Evolutionary conservation across 2,113 vertebrate genomes (phyloP).

Genomic region (Puffinus mauretanicus): DNA sequence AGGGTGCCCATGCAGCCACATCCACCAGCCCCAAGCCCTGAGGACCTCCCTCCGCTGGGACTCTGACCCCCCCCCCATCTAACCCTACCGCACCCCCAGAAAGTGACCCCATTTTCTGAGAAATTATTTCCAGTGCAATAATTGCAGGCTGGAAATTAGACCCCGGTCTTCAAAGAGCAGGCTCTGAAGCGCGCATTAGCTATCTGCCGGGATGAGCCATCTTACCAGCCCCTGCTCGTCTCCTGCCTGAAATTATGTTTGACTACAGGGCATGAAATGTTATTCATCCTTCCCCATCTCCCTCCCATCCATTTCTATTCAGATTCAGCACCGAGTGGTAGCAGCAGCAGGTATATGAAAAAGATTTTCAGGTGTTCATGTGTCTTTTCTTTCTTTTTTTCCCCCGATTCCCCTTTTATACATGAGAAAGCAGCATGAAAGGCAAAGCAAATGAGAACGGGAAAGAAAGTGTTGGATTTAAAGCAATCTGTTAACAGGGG

Average conservation of each 20-base stretch:
- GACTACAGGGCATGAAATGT: conserved; percentile 52
- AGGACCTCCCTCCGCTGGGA: accelerated
- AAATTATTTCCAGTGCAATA: conserved; percentile 36
- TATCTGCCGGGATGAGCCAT: conserved; percentile 15
- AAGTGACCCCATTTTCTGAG: conserved; percentile 30
- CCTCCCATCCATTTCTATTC: conserved; percentile 40
- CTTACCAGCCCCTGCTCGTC: conserved; percentile 1
- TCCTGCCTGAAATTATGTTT: conserved; percentile 49
- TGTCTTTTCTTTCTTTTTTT: conserved; percentile 26
- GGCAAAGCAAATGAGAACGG: conserved; percentile 60
- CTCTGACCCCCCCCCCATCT: background rate
- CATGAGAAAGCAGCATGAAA: conserved; percentile 58
- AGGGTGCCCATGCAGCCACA: background rate
- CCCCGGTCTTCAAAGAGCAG: conserved; percentile 56
- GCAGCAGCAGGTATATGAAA: conserved; percentile 25
- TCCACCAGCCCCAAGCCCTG: background rate
- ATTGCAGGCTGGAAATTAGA: conserved; percentile 63
- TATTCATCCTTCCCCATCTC: conserved; percentile 46
- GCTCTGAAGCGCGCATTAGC: conserved; percentile 53
- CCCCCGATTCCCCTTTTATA: background rate
- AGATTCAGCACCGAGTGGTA: conserved; percentile 6
- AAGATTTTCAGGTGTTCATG: conserved; percentile 43
- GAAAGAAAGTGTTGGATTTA: conserved; percentile 1
- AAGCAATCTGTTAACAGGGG: background rate
- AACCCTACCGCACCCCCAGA: background rate